A percentile compares a stretch with the other conserved stretches of the same genome.
Conservation (phyloP, 2,888 invertebrate genomes). For the Dexiosoma caninum region DNA sequence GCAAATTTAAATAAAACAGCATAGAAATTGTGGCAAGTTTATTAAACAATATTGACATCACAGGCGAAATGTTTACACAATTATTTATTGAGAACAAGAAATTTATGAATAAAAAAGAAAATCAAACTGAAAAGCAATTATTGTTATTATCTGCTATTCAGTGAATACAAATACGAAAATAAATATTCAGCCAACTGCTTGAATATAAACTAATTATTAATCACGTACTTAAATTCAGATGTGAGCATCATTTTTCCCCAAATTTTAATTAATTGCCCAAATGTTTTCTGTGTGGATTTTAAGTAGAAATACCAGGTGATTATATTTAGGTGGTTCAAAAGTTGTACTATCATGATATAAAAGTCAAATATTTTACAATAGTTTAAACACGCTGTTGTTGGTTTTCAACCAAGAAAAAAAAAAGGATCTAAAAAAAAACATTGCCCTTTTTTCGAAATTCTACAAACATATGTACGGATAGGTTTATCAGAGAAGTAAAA, state of each 20-base stretch:
- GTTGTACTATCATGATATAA: no score
- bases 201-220: neutral
- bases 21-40: slow-evolving; percentile 43
- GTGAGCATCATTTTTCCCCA: neutral
- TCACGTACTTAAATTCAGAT: neutral
- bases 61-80: slow-evolving; percentile 46
- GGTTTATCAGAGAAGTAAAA: no score
- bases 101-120: neutral
- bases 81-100: slow-evolving; percentile 33
- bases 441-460: no score
- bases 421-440: no score
- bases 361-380: no score
- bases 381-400: neutral
- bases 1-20: neutral
- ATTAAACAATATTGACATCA: slow-evolving; percentile 42
- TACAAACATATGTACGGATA: no score
- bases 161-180: neutral
- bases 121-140: neutral
- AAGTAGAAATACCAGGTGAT: no score
- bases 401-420: neutral
- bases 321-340: no score
- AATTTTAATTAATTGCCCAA: neutral
- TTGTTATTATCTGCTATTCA: neutral
- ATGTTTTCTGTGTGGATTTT: neutral
- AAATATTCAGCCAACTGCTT: neutral